Base-by-base conservation (phyloP, 2,888 invertebrate species). In the Limnephilus rhombicus region DNA sequence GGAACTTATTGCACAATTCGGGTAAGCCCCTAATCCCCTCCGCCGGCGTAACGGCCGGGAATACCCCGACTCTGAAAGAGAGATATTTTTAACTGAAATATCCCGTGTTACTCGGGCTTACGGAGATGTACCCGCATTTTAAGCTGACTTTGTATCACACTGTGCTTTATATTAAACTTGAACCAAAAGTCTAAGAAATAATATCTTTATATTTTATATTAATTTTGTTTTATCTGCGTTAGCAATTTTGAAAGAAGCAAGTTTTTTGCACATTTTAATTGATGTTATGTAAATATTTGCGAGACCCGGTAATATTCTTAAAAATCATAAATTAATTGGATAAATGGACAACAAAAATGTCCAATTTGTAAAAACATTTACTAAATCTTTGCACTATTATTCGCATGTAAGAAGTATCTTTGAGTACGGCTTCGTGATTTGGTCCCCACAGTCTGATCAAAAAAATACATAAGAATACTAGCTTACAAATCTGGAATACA, bases 1-100 rank as follows among this genome's bases (percentile, higher is more conserved):
- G 91, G 93, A 93, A 92, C 93, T 92, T 93, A 93, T 93, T 93
- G 93, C 93, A 93, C 93, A 93, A 92, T 93, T 93, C 91, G 92
- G 93, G 91, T 92, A 93, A 93, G 89, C 92, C 93, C 90, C 80
- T 85, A 92, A 85, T 31, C 91, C 91, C 45, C 53, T 53, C 89
- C 90, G 45, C 85, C 91, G 53, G 81, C 89, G n/a, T 18, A 18
- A 83, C 82, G 49, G 82, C 11, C 29, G 45, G 85, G 85, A 37
- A 90, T 68, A 68, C 24, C 68, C 68, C 68, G 68, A n/a, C 68
- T 68, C 68, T 68, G 68, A n/a, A 68, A 68, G 68, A 68, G 68
- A 68, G 24, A 68, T 68, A 68, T 68, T 68, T 68, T 68, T 68
- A 68, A 68, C 68, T 68, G 68, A 68, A 68, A 68, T 68, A 68